These are phyloP conservation scores for Trilocha varians DNA, from an alignment of 2,888 invertebrate species.

Conservation along the genomic window DNA sequence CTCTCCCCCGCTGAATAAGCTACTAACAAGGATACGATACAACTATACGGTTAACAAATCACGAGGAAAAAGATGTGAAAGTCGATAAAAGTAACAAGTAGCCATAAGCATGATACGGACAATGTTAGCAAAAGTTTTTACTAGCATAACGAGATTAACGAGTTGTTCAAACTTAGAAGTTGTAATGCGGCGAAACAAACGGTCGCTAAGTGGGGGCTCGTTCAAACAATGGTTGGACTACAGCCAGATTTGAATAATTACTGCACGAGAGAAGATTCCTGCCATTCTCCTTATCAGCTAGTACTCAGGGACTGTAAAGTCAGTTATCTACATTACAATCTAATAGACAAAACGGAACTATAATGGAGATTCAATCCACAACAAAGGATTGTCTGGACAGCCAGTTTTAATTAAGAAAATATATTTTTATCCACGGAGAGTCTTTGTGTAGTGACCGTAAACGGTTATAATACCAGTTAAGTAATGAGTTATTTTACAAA, in stretches of 20 bases:
- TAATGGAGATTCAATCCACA: not conserved
- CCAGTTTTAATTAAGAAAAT: not conserved
- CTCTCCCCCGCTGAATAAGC: too few relatives aligned
- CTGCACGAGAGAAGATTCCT: constrained; percentile 17
- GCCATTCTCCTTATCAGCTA: constrained; percentile 22
- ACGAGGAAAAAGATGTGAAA: too few relatives aligned
- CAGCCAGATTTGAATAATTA: constrained; percentile 33
- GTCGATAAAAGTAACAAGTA: not conserved
- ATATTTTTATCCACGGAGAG: not conserved
- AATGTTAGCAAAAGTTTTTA: not conserved
- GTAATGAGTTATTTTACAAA: not conserved
- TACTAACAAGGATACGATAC: too few relatives aligned
- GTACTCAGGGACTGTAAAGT: constrained; percentile 5
- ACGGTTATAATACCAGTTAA: not conserved
- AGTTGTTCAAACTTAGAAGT: constrained; percentile 18
- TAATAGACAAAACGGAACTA: not conserved
- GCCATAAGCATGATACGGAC: not conserved
- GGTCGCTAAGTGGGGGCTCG: constrained; percentile 21
- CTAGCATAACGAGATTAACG: constrained; percentile 18
- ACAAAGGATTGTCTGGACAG: not conserved
- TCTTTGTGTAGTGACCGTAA: not conserved
- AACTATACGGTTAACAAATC: too few relatives aligned
- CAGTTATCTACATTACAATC: constrained; percentile 1
- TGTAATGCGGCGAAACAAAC: constrained; percentile 21
- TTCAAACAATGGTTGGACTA: constrained; percentile 28